Evolutionary conservation across 2,888 invertebrate genomes (phyloP), one percentile per base, ranked within the genome.

Genomic region (Eupithecia pulchellata): DNA sequence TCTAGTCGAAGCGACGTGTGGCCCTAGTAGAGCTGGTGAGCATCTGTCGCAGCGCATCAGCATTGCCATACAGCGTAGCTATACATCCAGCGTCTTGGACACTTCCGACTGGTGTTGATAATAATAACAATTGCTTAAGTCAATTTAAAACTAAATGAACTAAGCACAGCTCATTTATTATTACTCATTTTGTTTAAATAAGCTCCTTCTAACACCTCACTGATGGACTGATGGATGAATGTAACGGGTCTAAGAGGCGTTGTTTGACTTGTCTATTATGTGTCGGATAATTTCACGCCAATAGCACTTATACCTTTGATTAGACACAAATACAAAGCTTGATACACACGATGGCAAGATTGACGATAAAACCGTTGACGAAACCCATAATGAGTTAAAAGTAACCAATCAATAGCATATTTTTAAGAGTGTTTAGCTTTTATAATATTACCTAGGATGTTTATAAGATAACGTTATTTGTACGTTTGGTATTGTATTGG

Each of bases 221-320:
- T 64, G 60, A 72, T 70, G 62, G 74, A 70, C 27, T 64, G 60
- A 72, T 70, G 62, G 60, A 39, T 68, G 62, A 42, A 80, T 76
- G 72, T 72, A 89, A 89, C 89, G 86, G 89, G 77, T 80, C 80
- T 79, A 82, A 81, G 82, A 82, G 72, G 74, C 74, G 77, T 79
- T 81, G 81, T 79, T 81, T 77, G 80, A 84, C 84, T 83, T 85
- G 82, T 82, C 78, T 69, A 80, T 82, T 79, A 76, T 32, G 57
- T 74, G 84, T 81, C 84, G 79, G 81, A 76, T 69, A 72, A 78
- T 82, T 80, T 81, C 78, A 78, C 79, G 78, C 78, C 76, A 76
- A 74, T 77, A 79, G 32, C 11, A 58, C 20, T 20, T 32, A 34
- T 34, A 60, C 11, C 9, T 61, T 42, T n/a, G 39, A 39, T 2